Conservation (phyloP, 2,888 invertebrate species). For the Sepiola atlantica region DNA sequence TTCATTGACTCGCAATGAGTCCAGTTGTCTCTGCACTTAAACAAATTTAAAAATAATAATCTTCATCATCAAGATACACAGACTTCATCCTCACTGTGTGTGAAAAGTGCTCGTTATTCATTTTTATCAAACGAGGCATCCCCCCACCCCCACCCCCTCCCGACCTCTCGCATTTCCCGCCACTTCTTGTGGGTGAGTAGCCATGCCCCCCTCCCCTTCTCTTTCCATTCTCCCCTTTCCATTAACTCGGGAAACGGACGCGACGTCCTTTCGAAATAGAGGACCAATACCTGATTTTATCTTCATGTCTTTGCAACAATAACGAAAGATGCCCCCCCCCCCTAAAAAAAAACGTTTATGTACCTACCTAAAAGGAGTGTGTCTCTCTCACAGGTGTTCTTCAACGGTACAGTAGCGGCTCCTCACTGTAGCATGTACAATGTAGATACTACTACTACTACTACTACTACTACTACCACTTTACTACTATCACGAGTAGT, state of each 20-base stretch:
- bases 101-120: neutral
- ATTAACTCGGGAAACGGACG: neutral
- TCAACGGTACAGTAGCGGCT: conserved; percentile 9
- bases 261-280: neutral
- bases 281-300: neutral
- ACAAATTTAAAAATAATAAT: neutral
- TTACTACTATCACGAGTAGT: conserved; percentile 22
- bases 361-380: conserved; percentile 32
- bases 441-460: conserved; percentile 20
- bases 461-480: conserved; percentile 9
- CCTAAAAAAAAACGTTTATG: neutral
- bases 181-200: neutral
- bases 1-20: neutral
- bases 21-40: no score
- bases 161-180: neutral
- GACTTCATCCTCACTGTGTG: neutral
- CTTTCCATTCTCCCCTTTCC: no score
- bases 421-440: conserved; percentile 8
- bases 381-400: conserved; percentile 32
- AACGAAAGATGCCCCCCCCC: neutral
- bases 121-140: neutral
- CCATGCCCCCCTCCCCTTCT: neutral
- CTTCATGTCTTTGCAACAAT: neutral
- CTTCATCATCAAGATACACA: neutral
- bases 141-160: neutral